These are phyloP conservation scores for Prionailurus bengalensis DNA, from an alignment of 2,113 vertebrate species.

Conservation along the genomic window DNA sequence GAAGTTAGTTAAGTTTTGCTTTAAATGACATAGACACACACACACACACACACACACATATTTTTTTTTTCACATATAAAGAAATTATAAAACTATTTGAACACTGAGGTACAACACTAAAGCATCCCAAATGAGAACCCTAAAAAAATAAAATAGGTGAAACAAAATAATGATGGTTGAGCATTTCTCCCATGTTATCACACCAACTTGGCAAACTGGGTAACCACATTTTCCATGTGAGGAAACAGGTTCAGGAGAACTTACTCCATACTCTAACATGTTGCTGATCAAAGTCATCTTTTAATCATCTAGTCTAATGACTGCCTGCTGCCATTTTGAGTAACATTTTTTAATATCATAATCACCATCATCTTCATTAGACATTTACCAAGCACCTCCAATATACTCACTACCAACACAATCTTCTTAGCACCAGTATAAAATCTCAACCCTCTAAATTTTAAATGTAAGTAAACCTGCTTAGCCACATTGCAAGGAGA, in stretches of 20 bases:
- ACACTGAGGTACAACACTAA: not conserved
- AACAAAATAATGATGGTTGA: not conserved
- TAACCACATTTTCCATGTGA: not conserved
- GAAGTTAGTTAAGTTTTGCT: not conserved
- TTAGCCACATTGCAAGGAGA: not conserved
- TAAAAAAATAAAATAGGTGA: not conserved
- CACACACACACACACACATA: too few relatives aligned
- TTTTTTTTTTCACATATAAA: too few relatives aligned
- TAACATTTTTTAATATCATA: not conserved
- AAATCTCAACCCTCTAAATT: not conserved
- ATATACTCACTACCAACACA: not conserved
- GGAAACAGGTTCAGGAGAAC: not conserved
- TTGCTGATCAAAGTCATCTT: not conserved
- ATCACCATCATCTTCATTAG: not conserved
- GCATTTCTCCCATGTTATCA: not conserved
- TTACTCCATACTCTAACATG: not conserved
- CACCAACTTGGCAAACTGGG: not conserved
- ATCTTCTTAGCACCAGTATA: not conserved
- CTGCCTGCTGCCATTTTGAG: not conserved
- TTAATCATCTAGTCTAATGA: not conserved
- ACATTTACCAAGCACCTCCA: not conserved
- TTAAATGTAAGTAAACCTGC: not conserved
- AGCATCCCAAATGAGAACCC: not conserved
- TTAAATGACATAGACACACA: not conserved
- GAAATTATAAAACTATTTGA: conserved; percentile 2